Evolutionary conservation across 1,140 invertebrate species (phyloP).

Genomic region (Procambarus virginalis): DNA sequence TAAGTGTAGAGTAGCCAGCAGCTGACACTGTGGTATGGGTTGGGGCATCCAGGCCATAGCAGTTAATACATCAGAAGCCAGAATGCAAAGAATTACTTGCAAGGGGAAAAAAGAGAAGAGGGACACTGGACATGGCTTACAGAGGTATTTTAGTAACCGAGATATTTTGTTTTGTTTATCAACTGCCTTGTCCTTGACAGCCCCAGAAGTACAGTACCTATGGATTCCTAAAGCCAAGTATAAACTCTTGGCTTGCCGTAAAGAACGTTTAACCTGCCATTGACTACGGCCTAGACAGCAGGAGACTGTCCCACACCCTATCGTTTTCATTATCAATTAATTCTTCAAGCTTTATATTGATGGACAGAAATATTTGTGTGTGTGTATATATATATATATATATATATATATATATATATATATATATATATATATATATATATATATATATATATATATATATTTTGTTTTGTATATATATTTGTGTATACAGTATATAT

Average conservation of each 20-base stretch:
- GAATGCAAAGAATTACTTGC: constrained; percentile 53
- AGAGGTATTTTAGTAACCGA: constrained; percentile 28
- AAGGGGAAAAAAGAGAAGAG: constrained; percentile 40
- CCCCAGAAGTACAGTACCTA: constrained; percentile 54
- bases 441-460: no score
- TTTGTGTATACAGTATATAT: background rate
- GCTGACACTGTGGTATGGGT: constrained; percentile 53
- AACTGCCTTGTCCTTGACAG: constrained; percentile 50
- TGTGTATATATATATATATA: background rate
- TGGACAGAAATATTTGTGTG: background rate
- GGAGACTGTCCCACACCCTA: constrained; percentile 39
- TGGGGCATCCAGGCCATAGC: constrained; percentile 48
- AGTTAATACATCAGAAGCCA: constrained; percentile 49
- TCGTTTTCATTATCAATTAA: constrained; percentile 23
- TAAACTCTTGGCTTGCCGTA: constrained; percentile 8
- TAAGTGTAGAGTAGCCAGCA: constrained; percentile 62
- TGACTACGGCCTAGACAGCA: constrained; percentile 45
- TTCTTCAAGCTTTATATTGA: constrained; percentile 25
- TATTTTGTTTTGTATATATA: no score
- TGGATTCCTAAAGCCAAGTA: constrained; percentile 42
- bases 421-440: no score
- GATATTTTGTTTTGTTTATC: constrained; percentile 18
- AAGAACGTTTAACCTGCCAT: constrained; percentile 39
- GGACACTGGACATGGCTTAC: constrained; percentile 28
- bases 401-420: no score